Base-by-base conservation (phyloP, 2,888 invertebrate species). In the Scaptomyza flava region DNA sequence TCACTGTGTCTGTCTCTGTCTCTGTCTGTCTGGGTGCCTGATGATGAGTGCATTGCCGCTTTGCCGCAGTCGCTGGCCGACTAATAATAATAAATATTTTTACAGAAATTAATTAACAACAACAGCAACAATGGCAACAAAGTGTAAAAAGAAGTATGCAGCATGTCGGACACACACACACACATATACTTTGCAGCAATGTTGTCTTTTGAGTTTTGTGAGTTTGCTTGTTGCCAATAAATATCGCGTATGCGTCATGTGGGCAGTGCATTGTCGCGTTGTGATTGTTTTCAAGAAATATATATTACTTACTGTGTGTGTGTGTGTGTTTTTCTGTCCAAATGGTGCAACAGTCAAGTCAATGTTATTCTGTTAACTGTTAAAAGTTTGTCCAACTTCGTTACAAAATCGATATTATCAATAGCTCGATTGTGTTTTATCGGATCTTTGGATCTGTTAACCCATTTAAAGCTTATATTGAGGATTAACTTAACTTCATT, bases 81-180 rank as follows among this genome's bases (percentile, higher is more conserved):
- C 72, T 71, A 80, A 83, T 79, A 88, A 87, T 81, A 74, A 87
- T 81, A 84, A 87, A 84, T 87, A 81, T 84, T 85, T 81, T 62
- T 72, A 67, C 77, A 65, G 72, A 79, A 79, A 68, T 79, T 72
- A 76, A 77, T 83, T 85, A 85, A 82, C 81, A 88, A 72, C 79
- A 79, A 66, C 73, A 77, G 46, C 48, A 60, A 61, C 82, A 80
- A 77, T 78, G 84, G 51, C 61, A 65, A 71, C 70, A 79, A 72
- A 76, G 77, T 81, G 67, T 63, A 67, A 66, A 69, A 50, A 46
- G 70, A 78, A 69, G 66, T 68, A 54, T 57, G 50, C 53, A 56
- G 56, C 65, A 23, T 34, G 71, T 57, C 66, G 51, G 36, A 50
- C 14, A 52, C 52, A 48, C 23, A 47, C 30, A 57, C 30, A 48